Evolutionary conservation across 2,113 vertebrate genomes (phyloP).

Genomic region (Semnornis frantzii): DNA sequence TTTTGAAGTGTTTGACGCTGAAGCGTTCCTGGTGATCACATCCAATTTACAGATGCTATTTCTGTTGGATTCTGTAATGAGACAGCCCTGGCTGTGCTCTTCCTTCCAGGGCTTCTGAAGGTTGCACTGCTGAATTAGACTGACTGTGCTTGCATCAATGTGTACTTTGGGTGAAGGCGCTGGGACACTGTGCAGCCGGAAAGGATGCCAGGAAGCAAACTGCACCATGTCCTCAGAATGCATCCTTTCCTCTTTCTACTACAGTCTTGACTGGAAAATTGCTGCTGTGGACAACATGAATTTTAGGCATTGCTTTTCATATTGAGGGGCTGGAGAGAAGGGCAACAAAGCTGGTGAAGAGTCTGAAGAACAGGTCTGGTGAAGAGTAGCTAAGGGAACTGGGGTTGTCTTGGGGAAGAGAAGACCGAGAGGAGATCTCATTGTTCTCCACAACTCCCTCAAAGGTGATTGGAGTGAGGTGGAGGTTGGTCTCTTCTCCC

Average conservation of each 20-base stretch:
- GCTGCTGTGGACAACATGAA: background rate
- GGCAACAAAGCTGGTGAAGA: too few species aligned
- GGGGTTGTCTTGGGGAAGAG: too few species aligned
- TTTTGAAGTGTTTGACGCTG: background rate
- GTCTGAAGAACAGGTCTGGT: too few species aligned
- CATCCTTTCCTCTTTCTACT: fast-evolving
- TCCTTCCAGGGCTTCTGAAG: background rate
- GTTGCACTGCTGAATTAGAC: background rate
- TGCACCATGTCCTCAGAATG: background rate
- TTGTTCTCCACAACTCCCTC: too few species aligned
- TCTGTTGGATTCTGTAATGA: background rate
- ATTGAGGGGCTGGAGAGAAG: background rate
- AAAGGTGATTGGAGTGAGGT: too few species aligned
- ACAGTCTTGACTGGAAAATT: background rate
- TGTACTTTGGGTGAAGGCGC: background rate
- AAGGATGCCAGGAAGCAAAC: background rate
- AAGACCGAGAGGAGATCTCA: too few species aligned
- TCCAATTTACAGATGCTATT: background rate
- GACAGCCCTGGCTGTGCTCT: background rate
- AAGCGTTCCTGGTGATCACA: background rate
- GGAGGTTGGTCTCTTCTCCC: too few species aligned
- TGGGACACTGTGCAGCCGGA: background rate
- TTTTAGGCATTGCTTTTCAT: background rate
- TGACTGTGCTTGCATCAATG: background rate
- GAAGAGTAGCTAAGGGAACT: too few species aligned